Percentiles rank a stretch among this genome's conserved stretches.
phyloP scores from a whole-genome alignment of 2,888 invertebrate species.

The Oxyscelio sp. region DNA sequence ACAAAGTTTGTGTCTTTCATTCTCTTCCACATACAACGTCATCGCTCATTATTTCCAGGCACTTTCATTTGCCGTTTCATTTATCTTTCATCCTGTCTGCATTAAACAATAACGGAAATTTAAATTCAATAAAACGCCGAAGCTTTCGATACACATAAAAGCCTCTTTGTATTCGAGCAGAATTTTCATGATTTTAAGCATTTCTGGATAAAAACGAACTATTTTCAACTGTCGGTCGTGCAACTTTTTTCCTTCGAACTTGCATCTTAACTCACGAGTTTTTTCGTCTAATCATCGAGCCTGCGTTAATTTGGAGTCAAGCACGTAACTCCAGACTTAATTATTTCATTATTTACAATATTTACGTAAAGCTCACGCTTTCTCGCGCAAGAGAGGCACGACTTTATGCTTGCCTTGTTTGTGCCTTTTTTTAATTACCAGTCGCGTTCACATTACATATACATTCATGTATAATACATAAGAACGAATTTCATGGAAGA shows the following conservation, averaged over 20 bases:
- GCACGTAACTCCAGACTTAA: neutral
- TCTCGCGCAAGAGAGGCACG: no score
- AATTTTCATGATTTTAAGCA: no score
- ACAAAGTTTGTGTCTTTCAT: slow-evolving; percentile 19
- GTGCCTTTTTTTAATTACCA: slow-evolving; percentile 51
- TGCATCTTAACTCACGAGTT: no score
- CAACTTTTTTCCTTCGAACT: no score
- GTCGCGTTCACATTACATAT: slow-evolving; percentile 17
- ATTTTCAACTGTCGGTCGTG: no score
- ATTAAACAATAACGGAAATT: slow-evolving; percentile 3
- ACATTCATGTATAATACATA: slow-evolving; percentile 42
- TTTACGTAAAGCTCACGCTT: neutral
- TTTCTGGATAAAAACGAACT: no score
- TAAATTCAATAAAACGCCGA: slow-evolving; percentile 24
- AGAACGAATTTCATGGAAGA: neutral
- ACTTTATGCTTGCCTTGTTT: no score
- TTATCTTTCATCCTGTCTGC: slow-evolving; percentile 18
- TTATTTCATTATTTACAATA: slow-evolving; percentile 14
- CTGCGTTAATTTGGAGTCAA: no score
- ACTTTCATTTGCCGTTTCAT: slow-evolving; percentile 27
- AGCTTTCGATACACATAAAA: no score
- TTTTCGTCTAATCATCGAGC: no score
- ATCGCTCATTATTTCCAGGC: neutral
- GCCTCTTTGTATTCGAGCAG: no score
- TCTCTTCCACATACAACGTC: neutral